A percentile compares a stretch with the other conserved stretches of the same genome.
phyloP scores from a whole-genome alignment of 2,797 vertebrate genomes.

The Galago senegalensis region DNA sequence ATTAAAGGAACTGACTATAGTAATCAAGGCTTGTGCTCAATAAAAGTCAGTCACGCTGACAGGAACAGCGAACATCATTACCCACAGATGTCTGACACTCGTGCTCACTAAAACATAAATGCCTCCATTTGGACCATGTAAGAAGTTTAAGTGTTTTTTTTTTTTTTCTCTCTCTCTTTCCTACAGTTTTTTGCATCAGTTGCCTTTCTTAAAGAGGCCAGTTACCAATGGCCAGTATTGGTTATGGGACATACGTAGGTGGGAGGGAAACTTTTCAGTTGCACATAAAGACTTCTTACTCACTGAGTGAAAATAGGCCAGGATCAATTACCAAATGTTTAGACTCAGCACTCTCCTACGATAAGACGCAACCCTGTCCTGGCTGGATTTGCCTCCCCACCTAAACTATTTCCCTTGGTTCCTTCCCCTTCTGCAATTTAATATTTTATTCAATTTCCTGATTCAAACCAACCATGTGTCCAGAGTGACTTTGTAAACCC shows the following conservation, averaged over 20 bases:
- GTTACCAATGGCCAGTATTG: background rate
- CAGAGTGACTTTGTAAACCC: background rate
- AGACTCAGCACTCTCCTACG: accelerated
- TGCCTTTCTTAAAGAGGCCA: background rate
- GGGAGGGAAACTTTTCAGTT: background rate
- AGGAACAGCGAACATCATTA: background rate
- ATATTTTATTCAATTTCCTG: background rate
- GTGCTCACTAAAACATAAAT: background rate
- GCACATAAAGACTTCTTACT: background rate
- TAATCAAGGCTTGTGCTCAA: background rate
- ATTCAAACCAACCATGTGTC: background rate
- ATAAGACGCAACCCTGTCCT: background rate
- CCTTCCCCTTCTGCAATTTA: background rate
- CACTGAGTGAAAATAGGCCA: background rate
- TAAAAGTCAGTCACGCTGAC: background rate
- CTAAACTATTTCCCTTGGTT: background rate
- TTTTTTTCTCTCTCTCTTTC: too few species aligned
- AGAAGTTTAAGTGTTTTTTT: background rate
- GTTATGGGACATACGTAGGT: too few species aligned
- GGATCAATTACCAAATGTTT: background rate
- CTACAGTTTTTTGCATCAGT: background rate
- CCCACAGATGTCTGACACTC: background rate
- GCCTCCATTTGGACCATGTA: background rate
- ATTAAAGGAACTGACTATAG: background rate
- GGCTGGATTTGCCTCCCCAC: background rate